Evolutionary conservation across 2,888 invertebrate species (phyloP).

Genomic region (Ornithoptera priamus): DNA sequence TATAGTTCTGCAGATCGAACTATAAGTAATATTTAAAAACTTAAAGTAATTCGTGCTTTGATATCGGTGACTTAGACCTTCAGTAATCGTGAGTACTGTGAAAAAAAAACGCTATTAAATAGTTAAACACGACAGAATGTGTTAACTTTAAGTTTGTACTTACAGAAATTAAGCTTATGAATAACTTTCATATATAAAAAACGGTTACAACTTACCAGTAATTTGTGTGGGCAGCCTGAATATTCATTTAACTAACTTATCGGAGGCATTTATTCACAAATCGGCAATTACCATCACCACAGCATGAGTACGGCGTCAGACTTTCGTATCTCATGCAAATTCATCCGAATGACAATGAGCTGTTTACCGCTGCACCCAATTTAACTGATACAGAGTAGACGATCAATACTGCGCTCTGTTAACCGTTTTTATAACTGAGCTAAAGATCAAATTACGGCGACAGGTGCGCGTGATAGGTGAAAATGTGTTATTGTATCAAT

Average conservation of each 20-base stretch:
- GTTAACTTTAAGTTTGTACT: no score
- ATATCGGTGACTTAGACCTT: no score
- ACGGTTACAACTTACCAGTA: neutral
- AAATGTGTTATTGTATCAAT: constrained; percentile 43
- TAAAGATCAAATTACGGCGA: constrained; percentile 36
- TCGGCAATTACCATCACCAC: constrained; percentile 59
- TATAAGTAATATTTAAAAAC: no score
- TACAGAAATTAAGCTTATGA: no score
- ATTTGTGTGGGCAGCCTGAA: constrained; percentile 26
- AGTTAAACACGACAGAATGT: no score
- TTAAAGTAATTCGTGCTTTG: no score
- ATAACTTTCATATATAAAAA: neutral
- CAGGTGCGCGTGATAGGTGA: constrained; percentile 9
- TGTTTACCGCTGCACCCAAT: constrained; percentile 55
- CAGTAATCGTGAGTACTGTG: no score
- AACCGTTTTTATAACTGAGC: constrained; percentile 21
- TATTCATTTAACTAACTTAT: constrained; percentile 40
- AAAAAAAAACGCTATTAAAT: no score
- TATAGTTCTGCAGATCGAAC: no score
- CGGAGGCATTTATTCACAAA: constrained; percentile 43
- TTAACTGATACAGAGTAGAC: constrained; percentile 27
- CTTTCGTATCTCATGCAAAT: constrained; percentile 77
- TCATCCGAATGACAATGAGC: constrained; percentile 72
- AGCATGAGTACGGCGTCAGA: constrained; percentile 47
- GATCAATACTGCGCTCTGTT: neutral